Evolutionary conservation across 2,113 vertebrate species (phyloP), one percentile per base, ranked within the genome.

Genomic region (Platichthys stellatus): DNA sequence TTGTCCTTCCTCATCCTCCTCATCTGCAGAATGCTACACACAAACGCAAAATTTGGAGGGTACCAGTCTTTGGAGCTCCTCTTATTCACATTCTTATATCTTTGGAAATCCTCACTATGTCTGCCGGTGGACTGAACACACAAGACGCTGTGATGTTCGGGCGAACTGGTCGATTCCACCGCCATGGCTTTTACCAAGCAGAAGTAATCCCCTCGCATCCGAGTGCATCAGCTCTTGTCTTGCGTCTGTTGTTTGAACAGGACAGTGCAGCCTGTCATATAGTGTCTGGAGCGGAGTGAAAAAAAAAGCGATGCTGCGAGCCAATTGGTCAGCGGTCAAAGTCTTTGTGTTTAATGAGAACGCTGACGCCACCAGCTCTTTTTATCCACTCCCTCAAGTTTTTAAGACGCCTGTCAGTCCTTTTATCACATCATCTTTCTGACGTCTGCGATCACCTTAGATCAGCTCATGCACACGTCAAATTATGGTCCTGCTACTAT

Each of bases 1-100:
- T 54, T n/a, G 9, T 54, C 51, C 51, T 3, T 54, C 51, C 9
- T 53, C 20, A 1, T 53, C 18, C 5, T 53, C 18, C 7, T 20
- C 18, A n/a, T 14, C 51, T 31, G 31, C 31, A 31, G 31, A 31
- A 3, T 10, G 20, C 23, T 75, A 47, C 68, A 82, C 47, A 62
- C 53, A 9, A 62, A 23, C 4, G 68, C 79, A 71, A 90, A 40
- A 3, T 78, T 31, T 4, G 83, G 83, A 79, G 77, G 84, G 31
- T 26, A 78, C 63, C 66, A 83, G 51, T 83, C 74, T 69, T 88
- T 90, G 24, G 77, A 86, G 74, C 65, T 83, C 56, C 82, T 83
- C 57, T 80, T 88, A 24, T 17, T 59, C 3, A 0, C 1, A 2
- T 12, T 47, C 18, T 20, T 40, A 49, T 63, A 20, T 15, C 53